These are phyloP conservation scores for Sminthopsis crassicaudata DNA, from an alignment of 2,113 vertebrate species.

Conservation along the genomic window DNA sequence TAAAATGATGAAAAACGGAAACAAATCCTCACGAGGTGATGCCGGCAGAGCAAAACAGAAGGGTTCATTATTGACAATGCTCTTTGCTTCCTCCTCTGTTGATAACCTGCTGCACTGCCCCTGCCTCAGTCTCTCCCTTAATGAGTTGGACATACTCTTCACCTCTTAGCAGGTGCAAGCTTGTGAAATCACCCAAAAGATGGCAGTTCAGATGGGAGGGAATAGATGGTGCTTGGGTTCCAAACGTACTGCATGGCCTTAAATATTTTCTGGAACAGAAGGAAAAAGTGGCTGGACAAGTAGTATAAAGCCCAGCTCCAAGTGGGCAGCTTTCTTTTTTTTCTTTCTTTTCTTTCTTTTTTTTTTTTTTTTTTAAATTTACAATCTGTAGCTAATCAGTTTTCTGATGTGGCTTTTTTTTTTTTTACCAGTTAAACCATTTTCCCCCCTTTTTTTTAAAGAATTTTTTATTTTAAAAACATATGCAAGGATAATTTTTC, in stretches of 20 bases:
- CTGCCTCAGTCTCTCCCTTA: neutral
- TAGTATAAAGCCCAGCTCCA: neutral
- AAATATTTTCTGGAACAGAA: neutral
- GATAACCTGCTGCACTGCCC: neutral
- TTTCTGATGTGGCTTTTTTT: neutral
- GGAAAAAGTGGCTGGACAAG: neutral
- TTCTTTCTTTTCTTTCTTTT: neutral
- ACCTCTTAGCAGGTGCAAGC: neutral
- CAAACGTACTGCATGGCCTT: neutral
- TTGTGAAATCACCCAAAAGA: neutral
- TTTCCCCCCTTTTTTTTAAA: no score
- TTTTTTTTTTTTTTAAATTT: neutral
- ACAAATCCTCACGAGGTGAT: neutral
- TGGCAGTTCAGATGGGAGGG: neutral
- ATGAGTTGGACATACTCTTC: neutral
- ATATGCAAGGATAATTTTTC: no score
- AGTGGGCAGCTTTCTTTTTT: neutral
- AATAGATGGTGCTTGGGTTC: neutral
- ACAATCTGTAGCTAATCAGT: neutral
- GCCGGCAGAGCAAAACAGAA: neutral
- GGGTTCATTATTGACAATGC: neutral
- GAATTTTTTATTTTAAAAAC: no score
- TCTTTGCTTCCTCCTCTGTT: neutral
- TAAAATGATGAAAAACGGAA: neutral
- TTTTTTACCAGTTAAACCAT: neutral